Conservation (phyloP, 2,113 vertebrate species). For the Eudyptes chrysolophus region DNA sequence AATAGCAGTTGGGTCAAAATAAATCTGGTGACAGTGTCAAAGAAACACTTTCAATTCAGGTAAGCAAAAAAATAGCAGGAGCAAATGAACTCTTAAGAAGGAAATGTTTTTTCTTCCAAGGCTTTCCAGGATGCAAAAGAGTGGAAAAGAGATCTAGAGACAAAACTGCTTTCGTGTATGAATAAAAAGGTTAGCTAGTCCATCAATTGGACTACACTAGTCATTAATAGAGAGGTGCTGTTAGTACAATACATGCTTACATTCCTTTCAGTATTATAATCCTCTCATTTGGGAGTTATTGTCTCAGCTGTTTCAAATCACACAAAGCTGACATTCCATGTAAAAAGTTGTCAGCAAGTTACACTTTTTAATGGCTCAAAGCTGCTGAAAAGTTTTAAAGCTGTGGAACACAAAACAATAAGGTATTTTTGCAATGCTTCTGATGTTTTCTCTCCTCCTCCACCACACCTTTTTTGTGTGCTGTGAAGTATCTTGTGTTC, state of each 20-base stretch:
- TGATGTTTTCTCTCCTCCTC: conserved; percentile 68
- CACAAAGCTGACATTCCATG: conserved; percentile 56
- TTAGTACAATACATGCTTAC: background rate
- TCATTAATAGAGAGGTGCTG: conserved; percentile 29
- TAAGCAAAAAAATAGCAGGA: background rate
- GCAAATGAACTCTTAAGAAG: background rate
- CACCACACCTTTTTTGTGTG: conserved; percentile 69
- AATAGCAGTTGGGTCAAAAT: background rate
- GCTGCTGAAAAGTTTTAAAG: conserved; percentile 62
- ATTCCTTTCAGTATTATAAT: conserved; percentile 49
- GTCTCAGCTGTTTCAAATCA: conserved; percentile 55
- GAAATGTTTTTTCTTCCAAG: background rate
- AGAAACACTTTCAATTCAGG: background rate
- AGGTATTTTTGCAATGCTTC: conserved; percentile 65
- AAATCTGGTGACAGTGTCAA: background rate
- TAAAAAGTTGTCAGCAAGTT: conserved; percentile 70
- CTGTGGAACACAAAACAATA: conserved; percentile 26
- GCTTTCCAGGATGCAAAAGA: background rate
- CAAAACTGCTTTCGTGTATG: background rate
- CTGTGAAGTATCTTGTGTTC: conserved; percentile 64
- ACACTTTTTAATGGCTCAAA: conserved; percentile 64
- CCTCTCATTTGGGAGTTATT: conserved; percentile 61
- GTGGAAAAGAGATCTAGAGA: background rate
- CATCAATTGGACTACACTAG: background rate
- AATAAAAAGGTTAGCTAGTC: background rate